These are phyloP conservation scores for Choloepus didactylus DNA, from an alignment of 2,797 vertebrate species.

Conservation along the genomic window DNA sequence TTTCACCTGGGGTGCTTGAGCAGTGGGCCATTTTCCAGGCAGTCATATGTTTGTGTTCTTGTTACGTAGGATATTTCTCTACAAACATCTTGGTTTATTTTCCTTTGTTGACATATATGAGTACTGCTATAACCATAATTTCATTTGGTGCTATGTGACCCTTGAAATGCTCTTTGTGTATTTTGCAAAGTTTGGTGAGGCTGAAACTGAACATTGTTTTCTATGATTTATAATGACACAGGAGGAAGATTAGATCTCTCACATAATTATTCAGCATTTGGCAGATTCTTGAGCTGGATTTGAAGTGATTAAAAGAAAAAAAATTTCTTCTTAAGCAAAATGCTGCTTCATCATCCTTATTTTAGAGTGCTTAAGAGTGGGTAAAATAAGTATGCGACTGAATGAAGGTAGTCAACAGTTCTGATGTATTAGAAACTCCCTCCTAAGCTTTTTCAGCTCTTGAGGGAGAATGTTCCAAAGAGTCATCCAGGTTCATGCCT, in stretches of 20 bases:
- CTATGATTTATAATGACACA: constrained; percentile 67
- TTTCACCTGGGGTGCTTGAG: not conserved
- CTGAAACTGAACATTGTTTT: constrained; percentile 63
- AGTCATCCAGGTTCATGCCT: not conserved
- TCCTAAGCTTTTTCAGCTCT: not conserved
- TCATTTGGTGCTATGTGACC: constrained; percentile 62
- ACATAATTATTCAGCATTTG: constrained; percentile 66
- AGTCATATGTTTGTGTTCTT: not conserved
- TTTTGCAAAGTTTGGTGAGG: constrained; percentile 37
- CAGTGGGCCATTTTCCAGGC: not conserved
- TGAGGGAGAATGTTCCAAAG: not conserved
- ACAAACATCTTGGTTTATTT: not conserved
- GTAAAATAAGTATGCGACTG: not conserved
- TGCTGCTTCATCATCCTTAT: constrained; percentile 16
- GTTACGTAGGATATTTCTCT: constrained; percentile 16
- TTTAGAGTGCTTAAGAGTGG: not conserved
- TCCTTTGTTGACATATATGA: constrained; percentile 35
- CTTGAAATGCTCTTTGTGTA: constrained; percentile 33
- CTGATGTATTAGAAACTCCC: not conserved
- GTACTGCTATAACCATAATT: not conserved
- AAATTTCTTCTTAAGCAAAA: constrained; percentile 26
- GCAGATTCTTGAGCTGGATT: constrained; percentile 60
- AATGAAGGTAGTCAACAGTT: not conserved
- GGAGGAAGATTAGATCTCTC: constrained; percentile 63
- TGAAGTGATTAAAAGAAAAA: constrained; percentile 60